Conservation (phyloP, 2,113 vertebrate genomes). For the Caretta caretta region DNA sequence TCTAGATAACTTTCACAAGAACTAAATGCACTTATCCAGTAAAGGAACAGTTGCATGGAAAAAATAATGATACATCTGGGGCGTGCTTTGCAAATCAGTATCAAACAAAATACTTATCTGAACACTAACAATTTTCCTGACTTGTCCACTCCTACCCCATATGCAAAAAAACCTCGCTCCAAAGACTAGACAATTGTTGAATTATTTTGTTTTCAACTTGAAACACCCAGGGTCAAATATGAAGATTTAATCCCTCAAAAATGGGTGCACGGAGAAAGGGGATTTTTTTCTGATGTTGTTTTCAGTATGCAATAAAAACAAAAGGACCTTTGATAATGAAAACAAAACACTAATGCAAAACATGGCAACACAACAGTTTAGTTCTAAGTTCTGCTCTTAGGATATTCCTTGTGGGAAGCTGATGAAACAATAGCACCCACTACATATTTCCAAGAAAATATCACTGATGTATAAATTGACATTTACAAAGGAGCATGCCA, state of each 20-base stretch:
- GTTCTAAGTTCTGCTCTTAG: neutral
- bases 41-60: accelerated
- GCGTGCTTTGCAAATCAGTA: neutral
- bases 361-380: neutral
- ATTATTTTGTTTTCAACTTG: constrained; percentile 14
- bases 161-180: neutral
- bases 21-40: neutral
- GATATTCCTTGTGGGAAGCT: neutral
- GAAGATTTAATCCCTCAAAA: neutral
- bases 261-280: neutral
- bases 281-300: neutral
- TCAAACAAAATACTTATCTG: neutral
- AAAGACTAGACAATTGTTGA: neutral
- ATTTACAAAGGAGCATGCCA: neutral
- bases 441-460: neutral
- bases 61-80: accelerated
- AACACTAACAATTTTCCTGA: neutral
- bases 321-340: constrained; percentile 20
- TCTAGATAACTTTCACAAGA: neutral
- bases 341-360: neutral
- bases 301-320: neutral
- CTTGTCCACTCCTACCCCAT: neutral
- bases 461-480: neutral
- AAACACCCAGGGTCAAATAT: neutral
- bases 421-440: neutral